Percentiles rank a stretch among this genome's conserved stretches.
These are phyloP conservation scores for Ochotona princeps DNA, from an alignment of 2,113 vertebrate genomes.

Conservation along the genomic window DNA sequence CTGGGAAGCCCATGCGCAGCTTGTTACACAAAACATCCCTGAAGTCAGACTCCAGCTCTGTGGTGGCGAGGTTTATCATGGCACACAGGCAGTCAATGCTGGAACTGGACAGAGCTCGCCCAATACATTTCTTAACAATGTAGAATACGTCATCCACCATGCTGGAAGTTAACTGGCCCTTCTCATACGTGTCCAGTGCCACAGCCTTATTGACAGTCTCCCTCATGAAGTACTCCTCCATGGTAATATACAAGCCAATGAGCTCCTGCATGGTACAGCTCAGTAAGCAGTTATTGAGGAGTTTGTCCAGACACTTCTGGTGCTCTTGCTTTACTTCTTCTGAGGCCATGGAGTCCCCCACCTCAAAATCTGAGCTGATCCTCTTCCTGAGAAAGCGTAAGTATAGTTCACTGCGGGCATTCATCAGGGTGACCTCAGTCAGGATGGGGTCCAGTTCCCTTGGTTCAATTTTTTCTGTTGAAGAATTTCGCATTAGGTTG, in stretches of 20 bases:
- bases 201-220: slow-evolving; percentile 99
- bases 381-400: slow-evolving; percentile 95
- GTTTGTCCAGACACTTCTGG: slow-evolving; percentile 94
- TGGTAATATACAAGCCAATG: slow-evolving; percentile 97
- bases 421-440: slow-evolving; percentile 98
- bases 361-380: slow-evolving; percentile 94
- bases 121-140: slow-evolving; percentile 99
- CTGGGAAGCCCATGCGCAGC: slow-evolving; percentile 95
- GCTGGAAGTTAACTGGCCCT: slow-evolving; percentile 97
- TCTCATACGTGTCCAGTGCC: slow-evolving; percentile 95
- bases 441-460: slow-evolving; percentile 97
- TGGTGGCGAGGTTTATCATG: slow-evolving; percentile 99
- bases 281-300: slow-evolving; percentile 94
- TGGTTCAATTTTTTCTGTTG: too few relatives aligned
- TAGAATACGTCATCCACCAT: slow-evolving; percentile 99
- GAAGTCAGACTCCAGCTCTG: slow-evolving; percentile 96
- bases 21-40: slow-evolving; percentile 96
- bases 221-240: slow-evolving; percentile 99
- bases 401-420: slow-evolving; percentile 96
- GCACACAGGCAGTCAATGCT: slow-evolving; percentile 98
- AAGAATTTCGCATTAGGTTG: too few relatives aligned
- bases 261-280: slow-evolving; percentile 97
- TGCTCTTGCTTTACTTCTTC: slow-evolving; percentile 95
- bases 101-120: slow-evolving; percentile 96
- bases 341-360: slow-evolving; percentile 91